Evolutionary conservation across 2,797 vertebrate species (phyloP).

Genomic region (Spinus pinus): DNA sequence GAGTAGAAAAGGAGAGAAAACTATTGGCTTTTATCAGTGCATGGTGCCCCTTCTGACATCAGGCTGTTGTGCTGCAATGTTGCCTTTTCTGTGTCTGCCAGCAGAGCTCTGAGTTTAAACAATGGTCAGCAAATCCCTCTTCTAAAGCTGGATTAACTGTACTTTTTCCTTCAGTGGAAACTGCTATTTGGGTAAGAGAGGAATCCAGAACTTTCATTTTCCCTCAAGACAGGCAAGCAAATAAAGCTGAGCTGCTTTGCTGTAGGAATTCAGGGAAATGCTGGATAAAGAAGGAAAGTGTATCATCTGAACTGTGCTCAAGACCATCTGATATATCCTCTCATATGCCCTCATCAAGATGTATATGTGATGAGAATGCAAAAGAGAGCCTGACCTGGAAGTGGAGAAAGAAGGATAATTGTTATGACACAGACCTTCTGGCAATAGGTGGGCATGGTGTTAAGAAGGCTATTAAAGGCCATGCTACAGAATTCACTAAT

Average conservation of each 20-base stretch:
- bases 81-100: conserved; percentile 44
- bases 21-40: background rate
- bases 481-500: background rate
- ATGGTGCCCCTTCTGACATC: conserved; percentile 32
- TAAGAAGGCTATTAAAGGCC: background rate
- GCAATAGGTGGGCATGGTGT: background rate
- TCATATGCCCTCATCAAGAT: background rate
- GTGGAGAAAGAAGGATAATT: background rate
- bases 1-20: background rate
- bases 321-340: background rate
- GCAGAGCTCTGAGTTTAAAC: conserved; percentile 47
- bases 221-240: conserved; percentile 17
- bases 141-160: conserved; percentile 69
- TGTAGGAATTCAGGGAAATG: background rate
- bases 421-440: background rate
- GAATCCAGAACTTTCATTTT: conserved; percentile 34
- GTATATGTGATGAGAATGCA: background rate
- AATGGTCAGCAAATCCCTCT: conserved; percentile 63
- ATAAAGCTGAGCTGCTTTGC: background rate
- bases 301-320: background rate
- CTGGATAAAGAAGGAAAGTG: background rate
- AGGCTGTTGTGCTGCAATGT: conserved; percentile 18
- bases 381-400: background rate
- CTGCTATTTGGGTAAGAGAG: conserved; percentile 40
- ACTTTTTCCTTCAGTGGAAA: conserved; percentile 59